Evolutionary conservation across 2,888 invertebrate species (phyloP).

Genomic region (Erebia aethiops): DNA sequence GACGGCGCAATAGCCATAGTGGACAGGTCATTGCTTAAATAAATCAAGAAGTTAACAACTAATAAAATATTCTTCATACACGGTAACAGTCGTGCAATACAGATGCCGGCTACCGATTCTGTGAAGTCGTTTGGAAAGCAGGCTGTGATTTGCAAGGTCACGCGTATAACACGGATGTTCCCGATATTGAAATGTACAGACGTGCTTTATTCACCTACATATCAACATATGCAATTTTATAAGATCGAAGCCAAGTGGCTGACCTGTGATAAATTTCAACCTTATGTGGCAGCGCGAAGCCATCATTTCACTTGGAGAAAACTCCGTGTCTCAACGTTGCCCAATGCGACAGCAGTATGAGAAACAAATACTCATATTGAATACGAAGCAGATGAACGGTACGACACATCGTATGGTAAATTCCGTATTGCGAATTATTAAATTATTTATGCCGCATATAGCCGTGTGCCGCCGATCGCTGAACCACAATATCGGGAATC

Average conservation of each 20-base stretch:
- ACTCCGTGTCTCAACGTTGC: constrained; percentile 64
- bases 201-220: constrained; percentile 83
- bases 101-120: constrained; percentile 75
- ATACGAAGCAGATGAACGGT: constrained; percentile 81
- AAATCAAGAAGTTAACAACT: constrained; percentile 63
- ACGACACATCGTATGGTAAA: constrained; percentile 80
- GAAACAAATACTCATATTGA: constrained; percentile 83
- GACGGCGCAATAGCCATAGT: constrained; percentile 55
- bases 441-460: constrained; percentile 83
- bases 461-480: constrained; percentile 75
- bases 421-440: constrained; percentile 83
- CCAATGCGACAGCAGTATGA: constrained; percentile 80
- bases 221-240: constrained; percentile 77
- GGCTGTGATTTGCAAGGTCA: constrained; percentile 84
- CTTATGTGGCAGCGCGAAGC: constrained; percentile 61
- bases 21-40: constrained; percentile 65
- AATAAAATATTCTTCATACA: constrained; percentile 73
- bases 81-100: constrained; percentile 69
- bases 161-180: constrained; percentile 83
- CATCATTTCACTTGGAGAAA: constrained; percentile 62
- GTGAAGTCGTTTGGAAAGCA: constrained; percentile 83
- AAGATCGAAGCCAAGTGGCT: constrained; percentile 66
- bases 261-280: constrained; percentile 55
- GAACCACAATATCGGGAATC: constrained; percentile 83
- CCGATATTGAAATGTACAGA: constrained; percentile 83